phyloP scores from a whole-genome alignment of 2,797 vertebrate genomes.

The Onychomys leucogaster region DNA sequence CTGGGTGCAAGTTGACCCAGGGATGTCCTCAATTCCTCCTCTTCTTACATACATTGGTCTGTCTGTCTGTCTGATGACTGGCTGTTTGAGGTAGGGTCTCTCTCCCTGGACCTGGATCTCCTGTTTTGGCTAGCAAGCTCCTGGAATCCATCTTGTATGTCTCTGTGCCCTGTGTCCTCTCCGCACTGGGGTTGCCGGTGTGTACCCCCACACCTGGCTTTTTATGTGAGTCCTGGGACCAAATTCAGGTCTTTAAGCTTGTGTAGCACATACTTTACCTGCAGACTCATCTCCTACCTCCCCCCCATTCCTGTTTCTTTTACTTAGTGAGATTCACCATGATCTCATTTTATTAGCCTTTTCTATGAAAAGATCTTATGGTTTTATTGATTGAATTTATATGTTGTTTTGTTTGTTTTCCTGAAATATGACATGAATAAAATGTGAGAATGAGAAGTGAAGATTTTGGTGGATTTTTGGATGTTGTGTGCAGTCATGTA shows the following conservation, averaged over 20 bases:
- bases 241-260: neutral
- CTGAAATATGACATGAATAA: neutral
- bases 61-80: neutral
- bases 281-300: neutral
- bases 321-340: neutral
- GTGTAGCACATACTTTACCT: neutral
- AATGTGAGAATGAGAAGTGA: neutral
- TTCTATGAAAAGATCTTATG: neutral
- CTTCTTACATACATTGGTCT: neutral
- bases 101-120: neutral
- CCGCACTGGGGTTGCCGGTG: neutral
- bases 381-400: slow-evolving; percentile 9
- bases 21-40: neutral
- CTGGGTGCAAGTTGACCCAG: neutral
- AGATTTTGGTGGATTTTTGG: neutral
- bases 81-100: neutral
- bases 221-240: no score
- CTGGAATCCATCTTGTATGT: no score
- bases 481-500: neutral
- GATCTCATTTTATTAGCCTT: neutral
- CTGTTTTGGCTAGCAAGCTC: neutral
- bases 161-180: neutral
- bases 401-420: neutral
- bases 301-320: neutral
- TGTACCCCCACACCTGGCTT: neutral